A percentile compares a stretch with the other conserved stretches of the same genome.
phyloP scores from a whole-genome alignment of 2,113 vertebrate genomes.

The Podarcis muralis region DNA sequence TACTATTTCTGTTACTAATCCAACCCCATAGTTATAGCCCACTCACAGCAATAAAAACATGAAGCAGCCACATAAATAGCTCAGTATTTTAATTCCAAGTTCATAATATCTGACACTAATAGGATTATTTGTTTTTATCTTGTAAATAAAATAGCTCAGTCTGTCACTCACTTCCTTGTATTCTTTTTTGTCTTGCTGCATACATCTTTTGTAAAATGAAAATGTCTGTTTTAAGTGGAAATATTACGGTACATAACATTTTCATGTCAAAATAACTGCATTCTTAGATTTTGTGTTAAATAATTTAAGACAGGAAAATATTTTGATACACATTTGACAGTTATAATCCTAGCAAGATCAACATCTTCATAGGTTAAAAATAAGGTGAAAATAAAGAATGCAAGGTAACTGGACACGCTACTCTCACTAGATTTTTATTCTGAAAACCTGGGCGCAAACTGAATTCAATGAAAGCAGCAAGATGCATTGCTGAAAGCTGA shows the following conservation, averaged over 20 bases:
- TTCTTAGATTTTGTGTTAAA: slow-evolving; percentile 79
- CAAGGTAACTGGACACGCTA: accelerated
- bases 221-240: slow-evolving; percentile 79
- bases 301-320: slow-evolving; percentile 80
- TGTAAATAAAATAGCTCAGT: slow-evolving; percentile 71
- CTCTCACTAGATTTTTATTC: neutral
- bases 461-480: neutral
- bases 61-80: slow-evolving; percentile 35
- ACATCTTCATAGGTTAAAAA: slow-evolving; percentile 52
- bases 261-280: slow-evolving; percentile 84
- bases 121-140: slow-evolving; percentile 71
- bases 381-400: neutral
- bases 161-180: slow-evolving; percentile 73
- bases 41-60: slow-evolving; percentile 36
- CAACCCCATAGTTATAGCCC: neutral
- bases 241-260: slow-evolving; percentile 71
- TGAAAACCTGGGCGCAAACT: accelerated
- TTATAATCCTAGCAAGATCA: slow-evolving; percentile 68
- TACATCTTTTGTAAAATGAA: slow-evolving; percentile 73
- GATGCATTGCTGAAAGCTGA: slow-evolving; percentile 2
- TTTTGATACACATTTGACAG: slow-evolving; percentile 78
- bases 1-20: slow-evolving; percentile 1
- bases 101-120: slow-evolving; percentile 60
- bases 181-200: slow-evolving; percentile 74
- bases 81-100: slow-evolving; percentile 56